These are phyloP conservation scores for Notocelia uddmanniana DNA, from an alignment of 2,888 invertebrate species.

Conservation along the genomic window DNA sequence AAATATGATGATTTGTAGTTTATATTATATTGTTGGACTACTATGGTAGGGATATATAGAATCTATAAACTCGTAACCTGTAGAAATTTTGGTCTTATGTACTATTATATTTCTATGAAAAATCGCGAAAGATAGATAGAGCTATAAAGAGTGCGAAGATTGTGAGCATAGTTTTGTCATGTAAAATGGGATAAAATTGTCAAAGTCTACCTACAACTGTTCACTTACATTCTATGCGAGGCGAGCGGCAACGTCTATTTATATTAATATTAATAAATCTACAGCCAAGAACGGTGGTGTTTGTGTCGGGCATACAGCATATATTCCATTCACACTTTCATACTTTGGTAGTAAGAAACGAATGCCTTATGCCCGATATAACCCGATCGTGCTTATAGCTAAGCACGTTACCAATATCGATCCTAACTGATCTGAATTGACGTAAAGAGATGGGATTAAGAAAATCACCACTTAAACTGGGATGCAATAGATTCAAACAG, in stretches of 20 bases:
- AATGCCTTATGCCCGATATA: too few species aligned
- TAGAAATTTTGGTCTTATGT: background rate
- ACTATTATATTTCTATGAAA: background rate
- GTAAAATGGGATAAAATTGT: slow-evolving; percentile 24
- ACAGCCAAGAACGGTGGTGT: too few species aligned
- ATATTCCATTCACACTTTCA: too few species aligned
- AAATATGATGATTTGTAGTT: too few species aligned
- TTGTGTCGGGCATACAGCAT: too few species aligned
- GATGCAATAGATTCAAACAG: too few species aligned
- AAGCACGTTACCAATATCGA: too few species aligned
- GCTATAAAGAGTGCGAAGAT: slow-evolving; percentile 1
- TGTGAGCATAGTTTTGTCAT: slow-evolving; percentile 29
- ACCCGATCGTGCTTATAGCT: too few species aligned
- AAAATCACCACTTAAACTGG: too few species aligned
- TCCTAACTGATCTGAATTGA: too few species aligned
- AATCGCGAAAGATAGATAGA: background rate
- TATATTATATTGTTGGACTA: background rate
- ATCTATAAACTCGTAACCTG: background rate
- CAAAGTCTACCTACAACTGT: slow-evolving; percentile 11
- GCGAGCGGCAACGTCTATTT: background rate
- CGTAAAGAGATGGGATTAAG: too few species aligned
- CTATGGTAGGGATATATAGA: background rate
- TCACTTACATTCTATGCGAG: slow-evolving; percentile 7
- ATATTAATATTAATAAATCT: background rate
- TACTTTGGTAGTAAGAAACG: too few species aligned